Conservation (phyloP, 92 coral and sea anemone species). For the Parazoanthus darwini region DNA sequence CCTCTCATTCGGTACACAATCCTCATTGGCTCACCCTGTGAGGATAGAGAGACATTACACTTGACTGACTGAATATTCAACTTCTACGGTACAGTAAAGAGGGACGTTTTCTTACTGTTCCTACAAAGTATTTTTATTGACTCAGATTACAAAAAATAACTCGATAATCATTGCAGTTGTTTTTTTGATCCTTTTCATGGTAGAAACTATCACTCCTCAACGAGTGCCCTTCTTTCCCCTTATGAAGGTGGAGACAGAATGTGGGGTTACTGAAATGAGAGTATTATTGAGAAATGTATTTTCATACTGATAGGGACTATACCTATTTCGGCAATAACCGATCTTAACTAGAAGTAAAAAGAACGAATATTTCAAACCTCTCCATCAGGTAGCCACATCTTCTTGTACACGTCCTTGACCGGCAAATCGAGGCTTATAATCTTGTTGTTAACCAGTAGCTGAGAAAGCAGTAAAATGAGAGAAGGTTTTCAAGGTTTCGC, state of each 20-base stretch:
- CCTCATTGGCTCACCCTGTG: slow-evolving; percentile 95
- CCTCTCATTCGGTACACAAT: slow-evolving; percentile 98
- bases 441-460: slow-evolving; percentile 97
- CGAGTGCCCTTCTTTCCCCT: too few relatives aligned
- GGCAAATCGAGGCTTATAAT: slow-evolving; percentile 95
- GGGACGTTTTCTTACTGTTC: too few relatives aligned
- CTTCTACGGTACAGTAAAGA: not conserved
- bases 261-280: too few relatives aligned
- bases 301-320: too few relatives aligned
- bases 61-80: not conserved
- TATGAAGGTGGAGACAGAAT: too few relatives aligned
- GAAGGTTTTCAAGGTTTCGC: not conserved
- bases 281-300: too few relatives aligned
- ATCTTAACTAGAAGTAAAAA: too few relatives aligned
- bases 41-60: not conserved
- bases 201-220: too few relatives aligned
- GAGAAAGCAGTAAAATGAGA: not conserved
- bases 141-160: too few relatives aligned
- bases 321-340: too few relatives aligned
- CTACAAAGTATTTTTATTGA: not conserved
- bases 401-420: slow-evolving; percentile 98
- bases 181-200: too few relatives aligned
- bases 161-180: too few relatives aligned
- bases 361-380: slow-evolving; percentile 54
- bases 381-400: slow-evolving; percentile 99